Conservation (phyloP, 2,113 vertebrate genomes). For the Quiscalus mexicanus region DNA sequence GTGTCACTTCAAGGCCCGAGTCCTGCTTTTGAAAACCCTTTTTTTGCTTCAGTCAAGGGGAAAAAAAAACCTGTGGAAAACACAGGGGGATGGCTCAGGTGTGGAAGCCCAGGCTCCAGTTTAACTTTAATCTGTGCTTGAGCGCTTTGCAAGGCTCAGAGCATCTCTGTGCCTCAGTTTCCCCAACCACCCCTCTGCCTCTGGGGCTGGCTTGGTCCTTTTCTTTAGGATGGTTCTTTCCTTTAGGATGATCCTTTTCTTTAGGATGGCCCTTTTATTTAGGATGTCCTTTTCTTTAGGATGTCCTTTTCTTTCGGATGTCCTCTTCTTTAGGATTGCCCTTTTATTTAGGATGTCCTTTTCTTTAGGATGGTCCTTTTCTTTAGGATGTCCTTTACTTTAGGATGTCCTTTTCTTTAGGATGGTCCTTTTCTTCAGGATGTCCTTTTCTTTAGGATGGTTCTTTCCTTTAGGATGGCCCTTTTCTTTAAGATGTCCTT, state of each 20-base stretch:
- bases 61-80: not conserved
- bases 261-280: not conserved
- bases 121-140: not conserved
- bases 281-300: not conserved
- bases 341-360: too few relatives aligned
- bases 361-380: too few relatives aligned
- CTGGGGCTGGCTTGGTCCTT: not conserved
- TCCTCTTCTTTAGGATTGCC: not conserved
- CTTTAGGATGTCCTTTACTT: not conserved
- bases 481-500: not conserved
- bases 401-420: too few relatives aligned
- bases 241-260: not conserved
- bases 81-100: fast-evolving
- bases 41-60: not conserved
- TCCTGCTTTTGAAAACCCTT: not conserved
- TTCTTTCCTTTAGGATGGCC: too few relatives aligned
- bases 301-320: too few relatives aligned
- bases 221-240: too few relatives aligned
- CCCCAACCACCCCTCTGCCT: not conserved
- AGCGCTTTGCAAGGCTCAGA: not conserved
- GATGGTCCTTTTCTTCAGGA: too few relatives aligned
- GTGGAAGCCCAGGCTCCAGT: not conserved
- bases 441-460: too few relatives aligned
- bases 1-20: not conserved
- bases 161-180: not conserved